Conservation (phyloP, 2,113 vertebrate species). For the Arvicanthis niloticus region DNA sequence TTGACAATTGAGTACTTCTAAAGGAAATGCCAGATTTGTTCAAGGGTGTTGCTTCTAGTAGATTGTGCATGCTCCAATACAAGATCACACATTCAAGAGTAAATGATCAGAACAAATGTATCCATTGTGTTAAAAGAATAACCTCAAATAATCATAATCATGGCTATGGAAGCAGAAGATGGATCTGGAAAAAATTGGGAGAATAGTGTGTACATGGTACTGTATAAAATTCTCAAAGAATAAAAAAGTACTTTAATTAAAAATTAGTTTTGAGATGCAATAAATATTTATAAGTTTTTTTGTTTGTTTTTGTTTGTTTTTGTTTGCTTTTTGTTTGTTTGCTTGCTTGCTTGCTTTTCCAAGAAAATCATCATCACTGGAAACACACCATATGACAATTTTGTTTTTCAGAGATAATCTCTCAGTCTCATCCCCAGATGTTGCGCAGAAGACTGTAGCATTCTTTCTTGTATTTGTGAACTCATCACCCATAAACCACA, state of each 20-base stretch:
- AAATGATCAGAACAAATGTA: not conserved
- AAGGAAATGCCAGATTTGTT: not conserved
- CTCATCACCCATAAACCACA: not conserved
- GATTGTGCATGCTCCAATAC: not conserved
- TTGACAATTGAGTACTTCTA: not conserved
- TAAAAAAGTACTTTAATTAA: not conserved
- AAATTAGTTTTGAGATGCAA: not conserved
- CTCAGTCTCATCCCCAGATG: not conserved
- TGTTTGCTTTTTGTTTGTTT: too few relatives aligned
- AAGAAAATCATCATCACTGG: not conserved
- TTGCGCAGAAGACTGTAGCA: fast-evolving
- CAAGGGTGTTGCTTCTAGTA: not conserved
- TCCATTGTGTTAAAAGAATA: not conserved
- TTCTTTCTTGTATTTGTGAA: not conserved
- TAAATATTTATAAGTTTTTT: not conserved
- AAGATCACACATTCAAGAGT: not conserved
- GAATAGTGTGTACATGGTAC: not conserved
- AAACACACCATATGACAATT: not conserved
- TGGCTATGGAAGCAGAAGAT: not conserved
- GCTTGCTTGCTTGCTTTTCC: too few relatives aligned
- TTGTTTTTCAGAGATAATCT: not conserved
- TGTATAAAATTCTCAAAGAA: not conserved
- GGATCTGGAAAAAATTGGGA: not conserved
- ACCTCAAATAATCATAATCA: not conserved
- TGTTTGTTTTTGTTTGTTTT: not conserved